Base-by-base conservation (phyloP, 2,797 vertebrate species). In the Malurus splendens region DNA sequence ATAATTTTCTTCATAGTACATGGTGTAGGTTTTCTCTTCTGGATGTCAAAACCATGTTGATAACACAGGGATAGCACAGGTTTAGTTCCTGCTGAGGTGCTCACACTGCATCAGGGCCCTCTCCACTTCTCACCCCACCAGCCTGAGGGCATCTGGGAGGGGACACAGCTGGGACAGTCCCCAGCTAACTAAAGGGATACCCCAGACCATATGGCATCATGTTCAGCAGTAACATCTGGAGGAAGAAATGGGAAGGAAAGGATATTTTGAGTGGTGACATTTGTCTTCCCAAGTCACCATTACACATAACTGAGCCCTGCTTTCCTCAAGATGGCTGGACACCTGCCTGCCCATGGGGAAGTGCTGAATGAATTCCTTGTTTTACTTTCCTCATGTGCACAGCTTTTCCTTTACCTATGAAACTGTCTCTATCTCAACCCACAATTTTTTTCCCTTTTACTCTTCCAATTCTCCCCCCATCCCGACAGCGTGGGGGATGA, bases 401-500 rank as follows among this genome's bases (percentile, higher is more conserved):
- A 32, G 36, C 14, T 81, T 75, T 51, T 56, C 18, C 22, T 67
- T 50, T 83, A 66, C 22, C 42, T 67, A 32, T 44, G 55, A 23
- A 61, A 17, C 20, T 38, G 28, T 23, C 54, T 55, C 18, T 61
- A 15, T n/a, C 42, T 61, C 47, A 72, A 36, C 47, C 60, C n/a
- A 60, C 27, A 44, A 39, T 5, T 73, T 45, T 67, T 67, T 36
- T 66, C 48, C 39, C 28, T 67, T 83, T 33, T 23, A 14, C 47
- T 59, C n/a, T 59, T 59, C 60, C 0, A 0, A 30, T 38, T 60
- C 27, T 66, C 17, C 36, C 13, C 4, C 20, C 1, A 0, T 44
- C 32, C 50, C 4, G 0, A 7, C 0, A 2, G 41, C 1, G 2
- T 18, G 42, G 36, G 38, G 12, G 61, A 19, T 8, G 23, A 59